Evolutionary conservation across 35 echinoderm and acorn worm species (phyloP).

Genomic region (Amphiura filiformis): DNA sequence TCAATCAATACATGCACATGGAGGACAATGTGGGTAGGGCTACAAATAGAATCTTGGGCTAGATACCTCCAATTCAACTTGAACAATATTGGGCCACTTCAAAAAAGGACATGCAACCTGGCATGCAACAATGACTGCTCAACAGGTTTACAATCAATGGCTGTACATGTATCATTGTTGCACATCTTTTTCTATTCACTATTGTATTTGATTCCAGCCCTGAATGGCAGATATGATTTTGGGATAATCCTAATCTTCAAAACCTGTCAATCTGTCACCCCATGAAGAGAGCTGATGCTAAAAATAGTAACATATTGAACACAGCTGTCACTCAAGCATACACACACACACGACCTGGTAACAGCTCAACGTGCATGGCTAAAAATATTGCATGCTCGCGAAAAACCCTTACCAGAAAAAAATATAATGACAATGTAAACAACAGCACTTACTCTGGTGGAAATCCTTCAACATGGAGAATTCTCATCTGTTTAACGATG

Average conservation of each 20-base stretch:
- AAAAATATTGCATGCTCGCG: not conserved
- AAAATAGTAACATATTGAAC: slow-evolving; percentile 6
- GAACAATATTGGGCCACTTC: too few relatives aligned
- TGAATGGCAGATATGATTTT: too few relatives aligned
- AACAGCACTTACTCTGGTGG: slow-evolving; percentile 87
- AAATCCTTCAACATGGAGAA: slow-evolving; percentile 97
- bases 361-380: not conserved
- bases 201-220: too few relatives aligned
- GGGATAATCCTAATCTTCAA: not conserved
- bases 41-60: too few relatives aligned
- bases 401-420: not conserved
- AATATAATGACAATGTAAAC: not conserved
- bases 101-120: too few relatives aligned
- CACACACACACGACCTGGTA: not conserved
- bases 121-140: too few relatives aligned
- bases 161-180: too few relatives aligned
- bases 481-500: slow-evolving; percentile 99
- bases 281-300: not conserved
- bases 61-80: too few relatives aligned
- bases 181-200: too few relatives aligned
- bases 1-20: too few relatives aligned
- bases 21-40: too few relatives aligned
- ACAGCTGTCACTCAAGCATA: slow-evolving; percentile 10
- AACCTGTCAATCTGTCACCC: not conserved
- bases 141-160: too few relatives aligned